Evolutionary conservation across 2,113 vertebrate genomes (phyloP), one percentile per base, ranked within the genome.

Genomic region (Erythrolamprus reginae): DNA sequence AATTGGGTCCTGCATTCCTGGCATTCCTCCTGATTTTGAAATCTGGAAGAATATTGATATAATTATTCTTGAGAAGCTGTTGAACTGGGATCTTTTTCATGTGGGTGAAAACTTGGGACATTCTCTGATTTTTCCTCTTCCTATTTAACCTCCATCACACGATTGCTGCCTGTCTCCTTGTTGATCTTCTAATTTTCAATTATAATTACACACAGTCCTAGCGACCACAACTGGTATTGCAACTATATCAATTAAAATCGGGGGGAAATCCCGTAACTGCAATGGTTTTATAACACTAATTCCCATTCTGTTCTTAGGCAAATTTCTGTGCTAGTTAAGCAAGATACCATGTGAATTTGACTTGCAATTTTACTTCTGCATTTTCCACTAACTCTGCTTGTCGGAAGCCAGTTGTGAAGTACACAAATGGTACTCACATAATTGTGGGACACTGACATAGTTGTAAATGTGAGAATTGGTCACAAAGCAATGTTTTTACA

Each of bases 141-240:
- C 10, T 93, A 95, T 94, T 98, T 98, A 85, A 99, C 96, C 92
- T 98, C 97, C 95, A 97, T 96, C 38, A 97, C 98, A 61, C 99
- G 98, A n/a, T 98, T 0, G 95, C 97, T 17, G 96, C 98, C 89
- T 99, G n/a, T n/a, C 58, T 99, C 99, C 0, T 94, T 97, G 92
- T 99, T 94, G 26, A 0, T 92, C 91, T 23, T 98, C 98, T 61
- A 88, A 98, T 98, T 45, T 96, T 97, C 17, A 53, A 23, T 56
- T 58, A 82, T 47, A 24, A 26, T 83, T 38, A 50, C 28, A 77
- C n/a, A 19, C 17, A 19, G 65, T 77, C 70, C 70, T 77, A 77
- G 70, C 7, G 6, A 77, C 33, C 33, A 77, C 70, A 77, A 42
- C 3, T 38, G 70, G 33, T 17, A 77, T 3, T 77, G 17, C 70